A percentile compares a stretch with the other conserved stretches of the same genome.
phyloP scores from a whole-genome alignment of 2,113 vertebrate genomes.

The Eretmochelys imbricata region DNA sequence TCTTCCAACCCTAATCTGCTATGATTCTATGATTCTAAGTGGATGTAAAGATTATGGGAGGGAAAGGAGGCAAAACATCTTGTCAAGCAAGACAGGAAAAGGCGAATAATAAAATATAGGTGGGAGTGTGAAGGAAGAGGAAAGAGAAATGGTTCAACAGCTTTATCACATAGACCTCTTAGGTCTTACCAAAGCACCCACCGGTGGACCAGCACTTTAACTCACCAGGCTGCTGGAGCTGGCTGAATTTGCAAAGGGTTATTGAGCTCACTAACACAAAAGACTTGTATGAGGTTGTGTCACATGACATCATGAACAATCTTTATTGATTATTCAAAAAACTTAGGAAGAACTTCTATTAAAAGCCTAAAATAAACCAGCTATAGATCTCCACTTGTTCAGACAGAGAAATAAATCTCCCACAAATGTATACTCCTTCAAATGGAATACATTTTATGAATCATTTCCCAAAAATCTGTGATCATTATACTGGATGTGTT shows the following conservation, averaged over 20 bases:
- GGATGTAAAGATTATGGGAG: neutral
- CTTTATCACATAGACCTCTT: neutral
- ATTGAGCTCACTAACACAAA: neutral
- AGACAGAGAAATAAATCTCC: neutral
- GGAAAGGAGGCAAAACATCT: neutral
- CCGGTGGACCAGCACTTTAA: neutral
- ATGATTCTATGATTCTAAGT: neutral
- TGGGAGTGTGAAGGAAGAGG: neutral
- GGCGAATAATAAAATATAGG: constrained; percentile 1
- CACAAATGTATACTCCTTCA: neutral
- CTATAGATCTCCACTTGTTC: neutral
- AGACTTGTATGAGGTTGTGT: neutral
- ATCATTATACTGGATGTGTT: neutral
- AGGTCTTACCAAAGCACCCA: neutral
- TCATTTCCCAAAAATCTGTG: neutral
- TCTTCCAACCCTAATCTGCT: no score
- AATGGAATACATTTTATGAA: neutral
- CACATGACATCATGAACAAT: neutral
- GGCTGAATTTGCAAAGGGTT: neutral
- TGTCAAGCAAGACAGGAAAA: neutral
- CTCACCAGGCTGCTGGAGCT: neutral
- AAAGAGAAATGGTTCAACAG: constrained; percentile 4
- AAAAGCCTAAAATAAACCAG: neutral
- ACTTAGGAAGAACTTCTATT: constrained; percentile 2
- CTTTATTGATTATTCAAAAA: neutral